Percentiles rank a stretch among this genome's conserved stretches.
Conservation (phyloP, 2,797 vertebrate genomes). For the Cheirogaleus major region DNA sequence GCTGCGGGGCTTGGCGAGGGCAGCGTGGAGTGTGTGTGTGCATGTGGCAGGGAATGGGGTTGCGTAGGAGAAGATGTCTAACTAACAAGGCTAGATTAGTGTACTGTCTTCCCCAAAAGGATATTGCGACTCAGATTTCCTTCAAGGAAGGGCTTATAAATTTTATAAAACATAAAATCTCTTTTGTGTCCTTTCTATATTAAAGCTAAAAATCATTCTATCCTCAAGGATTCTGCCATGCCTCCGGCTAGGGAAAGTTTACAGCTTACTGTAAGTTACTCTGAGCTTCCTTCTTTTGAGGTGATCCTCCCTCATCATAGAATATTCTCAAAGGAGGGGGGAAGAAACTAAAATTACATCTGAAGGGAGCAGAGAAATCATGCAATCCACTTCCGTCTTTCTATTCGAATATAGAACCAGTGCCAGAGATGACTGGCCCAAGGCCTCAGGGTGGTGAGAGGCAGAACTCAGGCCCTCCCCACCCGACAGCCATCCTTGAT, state of each 20-base stretch:
- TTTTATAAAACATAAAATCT: not conserved
- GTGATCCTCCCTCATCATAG: not conserved
- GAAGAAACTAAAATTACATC: not conserved
- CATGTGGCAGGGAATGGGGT: too few relatives aligned
- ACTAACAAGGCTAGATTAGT: not conserved
- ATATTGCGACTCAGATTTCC: not conserved
- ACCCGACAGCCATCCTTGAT: not conserved
- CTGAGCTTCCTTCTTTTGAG: not conserved
- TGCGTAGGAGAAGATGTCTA: not conserved
- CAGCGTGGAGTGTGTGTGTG: too few relatives aligned
- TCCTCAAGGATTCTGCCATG: not conserved
- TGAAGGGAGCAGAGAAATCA: not conserved
- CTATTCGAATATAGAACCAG: not conserved
- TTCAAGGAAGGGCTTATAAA: not conserved
- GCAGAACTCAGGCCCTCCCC: not conserved
- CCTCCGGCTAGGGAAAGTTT: not conserved
- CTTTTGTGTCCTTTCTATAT: not conserved
- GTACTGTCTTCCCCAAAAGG: not conserved
- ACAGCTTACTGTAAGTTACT: not conserved
- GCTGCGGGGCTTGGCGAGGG: not conserved
- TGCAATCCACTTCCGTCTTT: not conserved
- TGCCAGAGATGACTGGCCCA: not conserved
- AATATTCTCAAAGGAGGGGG: not conserved
- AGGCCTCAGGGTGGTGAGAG: not conserved
- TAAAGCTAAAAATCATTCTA: not conserved